phyloP scores from a whole-genome alignment of 2,113 vertebrate species.

The Saccopteryx bilineata region DNA sequence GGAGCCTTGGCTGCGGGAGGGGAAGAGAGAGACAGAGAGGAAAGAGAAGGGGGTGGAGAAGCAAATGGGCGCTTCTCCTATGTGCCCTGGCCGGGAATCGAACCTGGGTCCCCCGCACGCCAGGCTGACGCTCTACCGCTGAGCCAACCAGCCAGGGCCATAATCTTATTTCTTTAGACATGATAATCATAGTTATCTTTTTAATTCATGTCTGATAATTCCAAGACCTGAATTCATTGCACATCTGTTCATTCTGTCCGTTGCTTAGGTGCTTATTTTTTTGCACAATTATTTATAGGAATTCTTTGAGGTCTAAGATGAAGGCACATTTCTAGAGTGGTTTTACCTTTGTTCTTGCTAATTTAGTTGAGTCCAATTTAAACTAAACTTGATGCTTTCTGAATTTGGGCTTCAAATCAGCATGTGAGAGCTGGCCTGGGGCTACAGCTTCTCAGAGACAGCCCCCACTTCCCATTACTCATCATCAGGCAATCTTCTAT shows the following conservation, averaged over 20 bases:
- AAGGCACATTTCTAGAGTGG: neutral
- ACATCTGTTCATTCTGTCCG: neutral
- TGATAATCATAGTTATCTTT: neutral
- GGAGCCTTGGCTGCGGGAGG: too few relatives aligned
- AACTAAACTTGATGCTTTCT: neutral
- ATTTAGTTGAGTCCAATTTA: neutral
- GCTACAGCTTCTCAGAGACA: neutral
- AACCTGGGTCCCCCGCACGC: too few relatives aligned
- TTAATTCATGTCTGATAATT: neutral
- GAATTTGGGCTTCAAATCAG: neutral
- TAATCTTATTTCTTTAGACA: conserved; percentile 24
- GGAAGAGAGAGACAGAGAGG: too few relatives aligned
- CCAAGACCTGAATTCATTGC: neutral
- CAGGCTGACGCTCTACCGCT: too few relatives aligned
- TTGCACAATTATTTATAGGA: neutral
- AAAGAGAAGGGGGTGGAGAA: too few relatives aligned
- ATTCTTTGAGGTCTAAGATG: conserved; percentile 7
- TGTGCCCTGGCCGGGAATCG: too few relatives aligned
- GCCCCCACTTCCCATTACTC: neutral
- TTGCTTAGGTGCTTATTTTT: conserved; percentile 25
- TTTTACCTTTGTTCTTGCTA: neutral
- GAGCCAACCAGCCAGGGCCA: too few relatives aligned
- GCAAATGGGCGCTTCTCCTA: too few relatives aligned
- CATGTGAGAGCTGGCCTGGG: neutral
- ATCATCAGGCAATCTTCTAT: neutral